Evolutionary conservation across 2,888 invertebrate species (phyloP).

Genomic region (Phalera bucephala): DNA sequence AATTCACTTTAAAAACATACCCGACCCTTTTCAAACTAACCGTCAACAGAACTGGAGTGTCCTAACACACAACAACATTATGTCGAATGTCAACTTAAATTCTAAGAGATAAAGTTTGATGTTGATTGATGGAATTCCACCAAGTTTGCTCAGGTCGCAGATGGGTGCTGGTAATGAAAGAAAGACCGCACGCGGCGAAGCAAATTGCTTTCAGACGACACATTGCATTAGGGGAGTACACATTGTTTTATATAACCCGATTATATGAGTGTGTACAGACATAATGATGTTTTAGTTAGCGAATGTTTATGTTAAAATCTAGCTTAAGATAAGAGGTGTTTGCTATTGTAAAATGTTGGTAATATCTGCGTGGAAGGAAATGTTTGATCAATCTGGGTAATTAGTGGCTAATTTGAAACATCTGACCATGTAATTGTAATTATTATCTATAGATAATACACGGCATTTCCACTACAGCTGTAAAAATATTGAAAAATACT

Average conservation of each 20-base stretch:
- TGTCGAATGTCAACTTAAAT: constrained; percentile 3
- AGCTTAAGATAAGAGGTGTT: no score
- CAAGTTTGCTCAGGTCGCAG: constrained; percentile 23
- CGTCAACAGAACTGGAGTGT: constrained; percentile 5
- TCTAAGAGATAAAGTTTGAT: background rate
- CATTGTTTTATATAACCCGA: constrained; percentile 24
- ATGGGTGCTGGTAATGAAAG: constrained; percentile 60
- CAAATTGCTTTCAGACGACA: constrained; percentile 80
- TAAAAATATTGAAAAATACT: no score
- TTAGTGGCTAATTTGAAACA: no score
- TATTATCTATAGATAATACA: no score
- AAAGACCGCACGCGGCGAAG: constrained; percentile 69
- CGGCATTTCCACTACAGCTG: no score
- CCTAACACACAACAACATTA: constrained; percentile 1
- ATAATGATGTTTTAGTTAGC: constrained; percentile 3
- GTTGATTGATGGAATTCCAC: constrained; percentile 1
- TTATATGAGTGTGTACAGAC: constrained; percentile 14
- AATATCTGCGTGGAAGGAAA: no score
- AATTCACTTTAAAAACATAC: constrained; percentile 52
- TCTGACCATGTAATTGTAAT: no score
- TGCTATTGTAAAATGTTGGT: no score
- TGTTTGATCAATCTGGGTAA: no score
- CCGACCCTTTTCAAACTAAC: constrained; percentile 43
- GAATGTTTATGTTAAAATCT: no score
- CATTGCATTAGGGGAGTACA: constrained; percentile 59